phyloP scores from a whole-genome alignment of 2,888 invertebrate species.

The Athetis lepigone region DNA sequence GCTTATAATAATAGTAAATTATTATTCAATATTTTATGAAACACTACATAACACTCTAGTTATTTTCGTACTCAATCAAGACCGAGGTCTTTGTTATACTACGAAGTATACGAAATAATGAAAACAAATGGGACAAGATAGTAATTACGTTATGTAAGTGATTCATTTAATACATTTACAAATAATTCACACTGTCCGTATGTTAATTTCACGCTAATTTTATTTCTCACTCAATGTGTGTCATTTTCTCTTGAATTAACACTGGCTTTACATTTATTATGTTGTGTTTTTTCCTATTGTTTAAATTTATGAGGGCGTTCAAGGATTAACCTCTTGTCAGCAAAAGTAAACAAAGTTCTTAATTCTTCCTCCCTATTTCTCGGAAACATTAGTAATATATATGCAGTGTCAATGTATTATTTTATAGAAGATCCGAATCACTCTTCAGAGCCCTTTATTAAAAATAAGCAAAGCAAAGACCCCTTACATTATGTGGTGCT shows the following conservation, averaged over 20 bases:
- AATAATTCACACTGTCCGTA: conserved; percentile 42
- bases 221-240: conserved; percentile 17
- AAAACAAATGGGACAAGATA: conserved; percentile 53
- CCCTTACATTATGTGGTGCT: too few relatives aligned
- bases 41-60: conserved; percentile 42
- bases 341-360: too few relatives aligned
- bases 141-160: conserved; percentile 40
- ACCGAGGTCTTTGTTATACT: conserved; percentile 35
- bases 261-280: conserved; percentile 2
- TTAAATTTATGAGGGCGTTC: conserved; percentile 12
- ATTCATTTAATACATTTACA: conserved; percentile 40
- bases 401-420: too few relatives aligned
- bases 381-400: too few relatives aligned
- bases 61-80: conserved; percentile 49
- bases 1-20: too few relatives aligned
- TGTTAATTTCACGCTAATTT: conserved; percentile 43
- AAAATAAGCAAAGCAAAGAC: too few relatives aligned
- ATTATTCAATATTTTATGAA: conserved; percentile 44
- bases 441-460: too few relatives aligned
- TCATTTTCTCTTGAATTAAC: conserved; percentile 26
- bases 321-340: too few relatives aligned
- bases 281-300: conserved; percentile 32
- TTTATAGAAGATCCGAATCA: too few relatives aligned
- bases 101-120: conserved; percentile 35
- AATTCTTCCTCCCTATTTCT: too few relatives aligned